Evolutionary conservation across 2,888 invertebrate genomes (phyloP).

Genomic region (Dicyrtomina minuta): DNA sequence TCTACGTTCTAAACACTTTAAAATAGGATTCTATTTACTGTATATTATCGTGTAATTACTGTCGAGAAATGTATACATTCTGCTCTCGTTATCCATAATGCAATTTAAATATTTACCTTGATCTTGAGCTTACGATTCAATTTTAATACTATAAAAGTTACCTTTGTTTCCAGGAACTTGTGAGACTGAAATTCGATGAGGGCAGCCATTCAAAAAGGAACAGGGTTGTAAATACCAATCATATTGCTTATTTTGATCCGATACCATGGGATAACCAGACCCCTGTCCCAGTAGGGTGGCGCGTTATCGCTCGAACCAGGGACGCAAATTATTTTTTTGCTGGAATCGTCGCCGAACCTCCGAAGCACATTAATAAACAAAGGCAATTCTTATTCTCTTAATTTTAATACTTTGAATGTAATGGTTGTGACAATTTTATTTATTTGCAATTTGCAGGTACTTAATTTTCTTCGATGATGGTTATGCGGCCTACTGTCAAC

Average conservation of each 20-base stretch:
- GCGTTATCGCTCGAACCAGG: conserved; percentile 15
- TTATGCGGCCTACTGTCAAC: conserved; percentile 77
- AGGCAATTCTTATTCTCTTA: conserved; percentile 8
- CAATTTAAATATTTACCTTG: no score
- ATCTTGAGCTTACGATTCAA: no score
- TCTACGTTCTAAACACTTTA: neutral
- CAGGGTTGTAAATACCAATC: neutral
- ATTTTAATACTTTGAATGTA: neutral
- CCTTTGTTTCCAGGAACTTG: conserved; percentile 1
- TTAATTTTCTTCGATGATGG: conserved; percentile 92
- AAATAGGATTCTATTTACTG: neutral
- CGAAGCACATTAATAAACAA: conserved; percentile 67
- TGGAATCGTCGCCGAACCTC: conserved; percentile 79
- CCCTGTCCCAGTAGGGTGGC: neutral
- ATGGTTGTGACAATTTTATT: neutral
- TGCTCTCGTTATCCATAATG: no score
- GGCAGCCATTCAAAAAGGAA: neutral
- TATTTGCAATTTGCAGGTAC: conserved; percentile 65
- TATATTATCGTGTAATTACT: neutral
- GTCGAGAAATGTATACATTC: no score
- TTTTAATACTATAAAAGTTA: no score
- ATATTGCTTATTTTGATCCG: conserved; percentile 17
- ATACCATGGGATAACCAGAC: no score
- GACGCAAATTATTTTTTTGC: conserved; percentile 63
- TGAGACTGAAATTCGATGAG: conserved; percentile 6